phyloP scores from a whole-genome alignment of 2,888 invertebrate genomes.

The Apotomis betuletana region DNA sequence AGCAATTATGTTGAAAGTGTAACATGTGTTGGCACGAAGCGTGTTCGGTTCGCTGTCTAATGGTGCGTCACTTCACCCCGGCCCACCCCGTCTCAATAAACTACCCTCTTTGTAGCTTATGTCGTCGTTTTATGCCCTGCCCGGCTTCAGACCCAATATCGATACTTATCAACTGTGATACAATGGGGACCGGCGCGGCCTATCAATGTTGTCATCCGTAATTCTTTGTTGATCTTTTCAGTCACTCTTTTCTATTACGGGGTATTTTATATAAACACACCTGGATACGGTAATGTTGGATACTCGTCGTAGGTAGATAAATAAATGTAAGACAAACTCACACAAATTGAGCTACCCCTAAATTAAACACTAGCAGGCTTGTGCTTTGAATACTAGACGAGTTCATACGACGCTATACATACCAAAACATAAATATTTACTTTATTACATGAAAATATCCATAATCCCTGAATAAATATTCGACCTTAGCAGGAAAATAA shows the following conservation, averaged over 20 bases:
- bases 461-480: no score
- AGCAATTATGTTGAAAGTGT: constrained; percentile 80
- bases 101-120: constrained; percentile 67
- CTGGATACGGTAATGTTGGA: no score
- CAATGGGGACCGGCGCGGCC: constrained; percentile 35
- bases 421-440: no score
- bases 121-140: constrained; percentile 56
- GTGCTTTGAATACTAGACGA: no score
- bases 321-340: no score
- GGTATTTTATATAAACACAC: not conserved
- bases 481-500: no score
- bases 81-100: constrained; percentile 57
- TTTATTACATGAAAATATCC: no score
- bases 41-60: constrained; percentile 73
- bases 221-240: constrained; percentile 34
- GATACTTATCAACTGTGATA: constrained; percentile 40
- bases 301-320: no score
- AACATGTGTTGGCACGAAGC: constrained; percentile 70
- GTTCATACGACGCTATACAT: no score
- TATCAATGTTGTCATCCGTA: constrained; percentile 40
- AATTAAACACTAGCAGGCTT: no score
- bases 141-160: constrained; percentile 39
- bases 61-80: constrained; percentile 69
- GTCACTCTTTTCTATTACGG: constrained; percentile 18
- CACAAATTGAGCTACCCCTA: no score